phyloP scores from a whole-genome alignment of 2,888 invertebrate genomes.

The Xylocampa areola region DNA sequence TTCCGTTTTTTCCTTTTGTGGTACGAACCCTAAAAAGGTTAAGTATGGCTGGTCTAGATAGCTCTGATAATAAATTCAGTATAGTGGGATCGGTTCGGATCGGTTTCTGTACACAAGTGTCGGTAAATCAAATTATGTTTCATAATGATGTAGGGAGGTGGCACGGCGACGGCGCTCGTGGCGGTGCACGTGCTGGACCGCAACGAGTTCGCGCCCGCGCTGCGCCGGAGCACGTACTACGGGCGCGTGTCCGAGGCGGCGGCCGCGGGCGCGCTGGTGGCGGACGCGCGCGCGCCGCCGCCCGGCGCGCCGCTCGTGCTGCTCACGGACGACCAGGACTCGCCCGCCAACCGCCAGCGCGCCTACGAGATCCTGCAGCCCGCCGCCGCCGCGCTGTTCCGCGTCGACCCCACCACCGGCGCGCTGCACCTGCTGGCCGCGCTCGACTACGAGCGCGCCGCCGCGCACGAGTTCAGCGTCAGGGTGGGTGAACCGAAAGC shows the following conservation, averaged over 20 bases:
- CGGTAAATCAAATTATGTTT: too few relatives aligned
- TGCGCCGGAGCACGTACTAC: slow-evolving; percentile 91
- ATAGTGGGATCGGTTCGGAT: too few relatives aligned
- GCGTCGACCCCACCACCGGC: slow-evolving; percentile 96
- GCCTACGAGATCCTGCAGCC: slow-evolving; percentile 96
- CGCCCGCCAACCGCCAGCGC: slow-evolving; percentile 95
- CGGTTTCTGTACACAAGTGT: too few relatives aligned
- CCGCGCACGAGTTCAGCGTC: slow-evolving; percentile 94
- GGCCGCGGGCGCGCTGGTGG: slow-evolving; percentile 92
- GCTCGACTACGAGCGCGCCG: slow-evolving; percentile 94
- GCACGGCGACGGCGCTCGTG: slow-evolving; percentile 92
- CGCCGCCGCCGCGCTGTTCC: slow-evolving; percentile 94
- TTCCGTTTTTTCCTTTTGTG: too few relatives aligned
- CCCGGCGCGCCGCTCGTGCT: slow-evolving; percentile 93
- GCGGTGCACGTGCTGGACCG: slow-evolving; percentile 96
- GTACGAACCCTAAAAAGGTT: too few relatives aligned
- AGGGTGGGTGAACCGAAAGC: slow-evolving; percentile 83
- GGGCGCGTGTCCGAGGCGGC: slow-evolving; percentile 95
- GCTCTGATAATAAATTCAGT: too few relatives aligned
- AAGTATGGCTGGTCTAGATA: too few relatives aligned
- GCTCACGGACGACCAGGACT: slow-evolving; percentile 95
- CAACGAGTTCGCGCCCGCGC: slow-evolving; percentile 95
- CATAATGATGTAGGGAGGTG: slow-evolving; percentile 89
- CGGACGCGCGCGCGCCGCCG: slow-evolving; percentile 47
- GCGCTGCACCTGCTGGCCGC: slow-evolving; percentile 94